Evolutionary conservation across 2,797 vertebrate species (phyloP), one percentile per base, ranked within the genome.

Genomic region (Halcyon badia): DNA sequence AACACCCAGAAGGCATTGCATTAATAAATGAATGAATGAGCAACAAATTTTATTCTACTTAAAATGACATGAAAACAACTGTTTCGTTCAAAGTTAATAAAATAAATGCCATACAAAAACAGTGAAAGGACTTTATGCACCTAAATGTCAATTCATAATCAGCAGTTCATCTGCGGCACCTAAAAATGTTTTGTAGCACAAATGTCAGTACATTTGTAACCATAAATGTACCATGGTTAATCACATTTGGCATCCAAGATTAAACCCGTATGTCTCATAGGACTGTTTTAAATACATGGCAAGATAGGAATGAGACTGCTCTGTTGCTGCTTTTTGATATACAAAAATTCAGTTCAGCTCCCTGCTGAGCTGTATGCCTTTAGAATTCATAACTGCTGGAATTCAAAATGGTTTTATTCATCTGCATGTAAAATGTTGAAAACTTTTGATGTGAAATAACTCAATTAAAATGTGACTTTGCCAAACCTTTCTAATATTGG

Each of bases 141-240:
- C 37, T 87, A 65, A 94, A 81, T 92, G 96, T 92, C 35, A 92
- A 62, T 93, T 96, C 42, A 42, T 19, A 61, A 60, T 58, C 46
- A 83, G 22, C 14, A 44, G 30, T 49, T 92, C 48, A 64, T 6
- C 70, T 84, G 2, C 48, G 86, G 9, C 49, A 64, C 30, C 60
- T 83, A 31, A 75, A 84, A 77, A 65, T 64, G 4, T 83, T 96
- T 39, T 80, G 57, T 35, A 85, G 46, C 33, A 75, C 44, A 75
- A 80, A 82, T 83, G 17, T 79, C 81, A 90, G 51, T 65, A 52
- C 25, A 42, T 91, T 70, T 91, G 24, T 75, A 94, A 80, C 12
- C 41, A 75, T 42, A 83, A 85, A 85, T 80, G 24, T 57, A 65
- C 37, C 31, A 28, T 21, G 21, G 57, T 70, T 89, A 94, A 85